Evolutionary conservation across 2,113 vertebrate species (phyloP).

Genomic region (Sisor rabdophorus): DNA sequence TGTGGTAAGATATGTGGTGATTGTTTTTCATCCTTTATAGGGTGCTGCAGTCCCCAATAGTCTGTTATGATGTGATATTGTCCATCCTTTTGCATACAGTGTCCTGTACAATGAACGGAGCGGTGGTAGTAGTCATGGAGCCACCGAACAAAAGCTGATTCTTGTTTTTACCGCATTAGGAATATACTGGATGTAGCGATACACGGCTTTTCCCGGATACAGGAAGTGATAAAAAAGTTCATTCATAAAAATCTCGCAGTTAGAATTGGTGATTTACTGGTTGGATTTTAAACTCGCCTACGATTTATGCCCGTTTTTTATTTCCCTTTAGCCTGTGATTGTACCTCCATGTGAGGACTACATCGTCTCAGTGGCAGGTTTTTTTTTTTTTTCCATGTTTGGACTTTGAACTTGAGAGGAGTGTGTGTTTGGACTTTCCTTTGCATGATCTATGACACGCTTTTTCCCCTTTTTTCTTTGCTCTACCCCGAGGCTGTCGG

Average conservation of each 20-base stretch:
- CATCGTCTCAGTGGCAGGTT: conserved; percentile 1
- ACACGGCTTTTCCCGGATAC: too few species aligned
- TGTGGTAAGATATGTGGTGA: too few species aligned
- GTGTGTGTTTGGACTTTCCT: conserved; percentile 33
- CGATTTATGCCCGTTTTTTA: neutral
- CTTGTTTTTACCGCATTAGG: too few species aligned
- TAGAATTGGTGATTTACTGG: neutral
- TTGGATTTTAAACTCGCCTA: neutral
- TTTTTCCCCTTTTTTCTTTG: conserved; percentile 42
- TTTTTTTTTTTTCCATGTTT: conserved; percentile 10
- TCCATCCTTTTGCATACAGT: too few species aligned
- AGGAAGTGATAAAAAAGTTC: too few species aligned
- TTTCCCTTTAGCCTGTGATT: neutral
- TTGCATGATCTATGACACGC: conserved; percentile 27
- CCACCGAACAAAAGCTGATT: too few species aligned
- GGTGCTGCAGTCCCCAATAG: too few species aligned
- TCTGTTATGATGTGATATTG: too few species aligned
- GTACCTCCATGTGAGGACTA: conserved; percentile 5
- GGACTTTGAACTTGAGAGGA: conserved; percentile 4
- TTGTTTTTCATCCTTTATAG: too few species aligned
- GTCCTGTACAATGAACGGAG: too few species aligned
- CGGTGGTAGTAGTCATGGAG: too few species aligned
- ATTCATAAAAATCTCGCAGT: neutral
- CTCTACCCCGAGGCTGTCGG: conserved; percentile 53
- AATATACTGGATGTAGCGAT: too few species aligned